phyloP scores from a whole-genome alignment of 1,140 invertebrate genomes.

The Leptinotarsa lineolata region DNA sequence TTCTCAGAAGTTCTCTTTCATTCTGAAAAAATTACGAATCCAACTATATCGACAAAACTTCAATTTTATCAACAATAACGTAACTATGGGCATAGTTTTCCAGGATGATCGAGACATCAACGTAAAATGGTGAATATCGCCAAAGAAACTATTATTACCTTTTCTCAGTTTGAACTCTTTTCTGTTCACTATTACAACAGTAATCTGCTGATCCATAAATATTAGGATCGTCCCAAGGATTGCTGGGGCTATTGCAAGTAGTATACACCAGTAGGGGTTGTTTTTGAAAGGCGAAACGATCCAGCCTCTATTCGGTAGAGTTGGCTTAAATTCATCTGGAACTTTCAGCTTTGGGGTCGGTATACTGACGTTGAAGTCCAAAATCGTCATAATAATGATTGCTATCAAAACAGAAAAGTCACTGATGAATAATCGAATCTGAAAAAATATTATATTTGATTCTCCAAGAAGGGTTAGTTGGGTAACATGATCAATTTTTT shows the following conservation, averaged over 20 bases:
- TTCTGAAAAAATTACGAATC: too few relatives aligned
- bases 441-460: constrained; percentile 38
- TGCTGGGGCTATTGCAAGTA: constrained; percentile 86
- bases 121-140: too few relatives aligned
- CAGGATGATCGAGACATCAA: too few relatives aligned
- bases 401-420: constrained; percentile 98
- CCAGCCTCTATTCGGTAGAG: constrained; percentile 82
- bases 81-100: too few relatives aligned
- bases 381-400: constrained; percentile 85
- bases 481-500: too few relatives aligned
- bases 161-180: constrained; percentile 99
- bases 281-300: constrained; percentile 84
- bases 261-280: constrained; percentile 85
- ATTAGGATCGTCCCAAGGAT: constrained; percentile 95
- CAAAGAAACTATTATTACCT: constrained; percentile 55
- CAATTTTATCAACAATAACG: too few relatives aligned
- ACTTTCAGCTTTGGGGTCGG: constrained; percentile 94
- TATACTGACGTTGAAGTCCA: constrained; percentile 84
- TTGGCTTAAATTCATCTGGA: constrained; percentile 87
- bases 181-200: constrained; percentile 96
- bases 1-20: too few relatives aligned
- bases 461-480: too few relatives aligned
- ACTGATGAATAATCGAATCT: constrained; percentile 89
- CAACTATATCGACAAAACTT: too few relatives aligned
- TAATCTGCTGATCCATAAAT: constrained; percentile 99